phyloP scores from a whole-genome alignment of 2,888 invertebrate species.

The Melieria crassipennis region DNA sequence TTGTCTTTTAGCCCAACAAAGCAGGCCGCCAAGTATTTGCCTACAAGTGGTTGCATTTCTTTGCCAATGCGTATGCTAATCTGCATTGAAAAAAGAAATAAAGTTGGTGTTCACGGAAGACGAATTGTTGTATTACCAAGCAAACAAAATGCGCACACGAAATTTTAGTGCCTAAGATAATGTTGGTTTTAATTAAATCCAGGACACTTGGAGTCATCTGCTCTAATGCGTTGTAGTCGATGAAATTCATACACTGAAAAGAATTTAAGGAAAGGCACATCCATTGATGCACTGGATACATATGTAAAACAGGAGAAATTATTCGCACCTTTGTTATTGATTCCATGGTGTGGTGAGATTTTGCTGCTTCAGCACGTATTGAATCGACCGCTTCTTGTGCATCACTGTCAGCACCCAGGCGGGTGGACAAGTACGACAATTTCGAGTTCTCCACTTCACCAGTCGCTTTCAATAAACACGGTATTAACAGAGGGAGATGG shows the following conservation, averaged over 20 bases:
- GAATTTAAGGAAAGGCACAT: neutral
- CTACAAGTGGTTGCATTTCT: slow-evolving; percentile 70
- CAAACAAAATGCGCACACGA: slow-evolving; percentile 83
- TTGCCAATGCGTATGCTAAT: slow-evolving; percentile 67
- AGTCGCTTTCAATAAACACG: slow-evolving; percentile 85
- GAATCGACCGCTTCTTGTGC: slow-evolving; percentile 82
- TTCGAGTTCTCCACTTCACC: slow-evolving; percentile 86
- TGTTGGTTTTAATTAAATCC: slow-evolving; percentile 82
- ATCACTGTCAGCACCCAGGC: slow-evolving; percentile 75
- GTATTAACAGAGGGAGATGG: slow-evolving; percentile 82
- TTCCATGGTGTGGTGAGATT: slow-evolving; percentile 88
- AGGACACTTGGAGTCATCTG: slow-evolving; percentile 82
- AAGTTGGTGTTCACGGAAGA: slow-evolving; percentile 4
- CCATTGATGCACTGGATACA: neutral
- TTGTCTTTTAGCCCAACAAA: slow-evolving; percentile 85
- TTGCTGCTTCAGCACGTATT: slow-evolving; percentile 81
- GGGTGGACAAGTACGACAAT: slow-evolving; percentile 82
- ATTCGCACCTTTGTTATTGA: slow-evolving; percentile 79
- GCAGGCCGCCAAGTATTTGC: slow-evolving; percentile 69
- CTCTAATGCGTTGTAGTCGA: slow-evolving; percentile 80
- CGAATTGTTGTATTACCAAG: slow-evolving; percentile 65
- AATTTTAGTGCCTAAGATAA: slow-evolving; percentile 86
- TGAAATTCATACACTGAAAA: slow-evolving; percentile 72
- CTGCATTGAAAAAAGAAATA: slow-evolving; percentile 43
- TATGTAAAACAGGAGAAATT: neutral